Evolutionary conservation across 1,140 invertebrate species (phyloP), one percentile per base, ranked within the genome.

Genomic region (Scaptodrosophila lebanonensis): DNA sequence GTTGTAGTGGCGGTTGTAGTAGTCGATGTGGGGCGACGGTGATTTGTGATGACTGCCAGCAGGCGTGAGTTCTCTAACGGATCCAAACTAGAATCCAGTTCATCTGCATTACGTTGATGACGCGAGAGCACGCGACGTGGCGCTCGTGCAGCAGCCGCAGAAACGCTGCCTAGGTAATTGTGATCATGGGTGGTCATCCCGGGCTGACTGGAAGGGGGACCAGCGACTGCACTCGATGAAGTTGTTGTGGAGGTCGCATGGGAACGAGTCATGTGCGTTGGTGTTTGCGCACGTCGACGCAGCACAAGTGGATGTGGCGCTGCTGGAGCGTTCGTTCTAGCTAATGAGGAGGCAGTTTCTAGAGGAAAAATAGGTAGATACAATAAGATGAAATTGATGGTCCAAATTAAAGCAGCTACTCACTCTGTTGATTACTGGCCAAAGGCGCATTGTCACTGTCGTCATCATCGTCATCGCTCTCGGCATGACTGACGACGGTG

Each of bases 81-180:
- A 68, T 87, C 87, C 38, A 83, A 60, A 11, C 72, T 83, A 27
- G 50, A 44, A 49, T 87, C 87, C 29, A 82, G 42, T 53, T 86
- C 85, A 43, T 87, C 82, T 2, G 85, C 77, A 49, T 86, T 87
- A 2, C 85, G 75, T 43, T 86, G 84, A 64, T 86, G 83, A 1
- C 86, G 69, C 0, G 86, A 87, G n/a, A 87, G 39, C 2, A 79
- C 62, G 3, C 84, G 77, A 12, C 84, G 58, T 11, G 79, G 39
- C n/a, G 58, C 58, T 9, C 64, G 63, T 7, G 52, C 33, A 8
- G 71, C 66, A 11, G 58, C 63, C 15, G 52, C 39, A 20, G 76
- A 67, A 8, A 59, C 68, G 35, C 50, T 73, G 18, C 70, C 79
- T 33, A 86, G 45, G 66, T 87, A 87, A 22, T 87, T 87, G 47